Evolutionary conservation across 2,797 vertebrate genomes (phyloP), one percentile per base, ranked within the genome.

Genomic region (Hybognathus amarus): DNA sequence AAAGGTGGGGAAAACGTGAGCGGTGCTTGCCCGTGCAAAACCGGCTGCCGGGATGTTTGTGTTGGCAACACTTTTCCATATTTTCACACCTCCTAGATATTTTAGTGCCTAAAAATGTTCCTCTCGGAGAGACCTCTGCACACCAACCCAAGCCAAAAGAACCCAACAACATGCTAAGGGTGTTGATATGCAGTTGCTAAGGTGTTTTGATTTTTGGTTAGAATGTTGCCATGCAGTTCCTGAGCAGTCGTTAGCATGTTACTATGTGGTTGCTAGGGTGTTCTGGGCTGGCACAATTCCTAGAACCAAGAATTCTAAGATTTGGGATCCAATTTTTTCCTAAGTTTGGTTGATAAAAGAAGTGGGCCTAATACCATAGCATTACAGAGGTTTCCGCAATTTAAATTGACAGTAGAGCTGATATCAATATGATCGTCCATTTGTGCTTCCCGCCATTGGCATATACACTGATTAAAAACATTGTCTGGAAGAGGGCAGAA

Each of bases 41-140:
- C 54, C 3, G 24, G 24, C 68, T 50, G 59, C 73, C 13, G 12
- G 30, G 52, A 56, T 75, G 73, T 38, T 42, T 27, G 74, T 76
- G 54, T 76, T 27, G 54, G 74, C 15, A 40, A 27, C 74, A 61
- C 6, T 24, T 59, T 27, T 59, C 54, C 70, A 74, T 74, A 74
- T 74, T 74, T 74, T 74, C 42, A 52, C 67, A 69, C 67, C 67
- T 69, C 67, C 6, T 4, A 69, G 47, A 27, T 76, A 76, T 77
- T 77, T 61, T 76, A 15, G n/a, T 42, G 54, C 36, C 15, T 75
- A 61, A 36, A 76, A 59, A 38, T 17, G 33, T 75, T 22, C 54
- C 8, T 27, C 52, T n/a, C 33, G n/a, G 33, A 24, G 22, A 76
- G 5, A 22, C 73, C 73, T 40, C 54, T 40, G 33, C 36, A 10